Percentiles rank a stretch among this genome's conserved stretches.
Conservation (phyloP, 2,888 invertebrate genomes). For the Xestia c-nigrum region DNA sequence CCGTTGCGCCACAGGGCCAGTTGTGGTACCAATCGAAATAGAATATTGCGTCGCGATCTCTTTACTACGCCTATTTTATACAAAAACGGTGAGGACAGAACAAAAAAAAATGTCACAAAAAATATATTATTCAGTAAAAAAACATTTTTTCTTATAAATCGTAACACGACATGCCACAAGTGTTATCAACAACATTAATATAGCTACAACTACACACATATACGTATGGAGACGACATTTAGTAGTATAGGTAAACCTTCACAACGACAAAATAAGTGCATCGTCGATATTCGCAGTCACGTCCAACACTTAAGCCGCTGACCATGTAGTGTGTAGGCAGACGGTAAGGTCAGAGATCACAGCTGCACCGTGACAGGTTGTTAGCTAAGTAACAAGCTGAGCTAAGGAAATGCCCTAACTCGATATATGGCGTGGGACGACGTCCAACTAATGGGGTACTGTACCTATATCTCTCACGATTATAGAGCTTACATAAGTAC, state of each 20-base stretch:
- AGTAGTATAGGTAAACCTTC: background rate
- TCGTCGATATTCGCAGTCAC: conserved; percentile 27
- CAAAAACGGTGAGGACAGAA: background rate
- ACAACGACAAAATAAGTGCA: background rate
- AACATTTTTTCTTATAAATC: background rate
- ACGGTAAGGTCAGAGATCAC: conserved; percentile 50
- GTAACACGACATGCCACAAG: background rate
- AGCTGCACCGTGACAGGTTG: conserved; percentile 44
- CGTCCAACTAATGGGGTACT: conserved; percentile 1
- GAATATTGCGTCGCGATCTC: conserved; percentile 19
- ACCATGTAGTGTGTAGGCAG: conserved; percentile 37
- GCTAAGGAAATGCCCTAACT: conserved; percentile 50
- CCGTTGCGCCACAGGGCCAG: conserved; percentile 92
- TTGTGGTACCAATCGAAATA: conserved; percentile 47
- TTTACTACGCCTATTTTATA: conserved; percentile 14
- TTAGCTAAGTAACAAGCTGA: conserved; percentile 40
- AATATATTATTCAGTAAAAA: too few species aligned
- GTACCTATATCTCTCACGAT: background rate
- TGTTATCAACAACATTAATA: background rate
- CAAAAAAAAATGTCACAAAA: background rate
- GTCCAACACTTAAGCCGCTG: conserved; percentile 20
- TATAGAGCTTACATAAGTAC: background rate
- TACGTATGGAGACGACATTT: background rate
- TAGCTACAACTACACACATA: too few species aligned
- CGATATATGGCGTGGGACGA: conserved; percentile 29